Base-by-base conservation (phyloP, 2,113 vertebrate genomes). In the Murina feae region DNA sequence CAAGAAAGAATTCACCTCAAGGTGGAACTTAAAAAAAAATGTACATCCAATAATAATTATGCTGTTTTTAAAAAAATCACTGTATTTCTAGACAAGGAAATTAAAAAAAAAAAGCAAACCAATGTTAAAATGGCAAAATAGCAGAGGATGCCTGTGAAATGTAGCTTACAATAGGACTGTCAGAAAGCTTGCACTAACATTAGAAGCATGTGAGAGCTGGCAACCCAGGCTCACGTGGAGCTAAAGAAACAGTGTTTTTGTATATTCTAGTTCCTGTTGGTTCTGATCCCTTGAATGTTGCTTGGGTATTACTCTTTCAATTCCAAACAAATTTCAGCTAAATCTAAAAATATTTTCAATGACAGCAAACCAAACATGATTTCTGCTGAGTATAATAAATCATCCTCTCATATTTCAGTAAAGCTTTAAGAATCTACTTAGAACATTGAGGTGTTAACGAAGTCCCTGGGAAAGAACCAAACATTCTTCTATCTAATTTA, bases 271-370 rank as follows among this genome's bases (percentile, higher is more conserved):
- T 94, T 97, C 93, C 66, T 95, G 53, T 97, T 97, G 93, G 84
- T 97, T 91, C 91, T 65, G 94, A 94, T 96, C 74, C 91, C 91
- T 96, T 81, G 66, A 89, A 91, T 95, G 93, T 84, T 97, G 76
- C 95, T 95, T 91, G 76, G 86, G 75, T 96, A 96, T 65, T 89
- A 93, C 86, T 44, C 72, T 93, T 84, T 53, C 84, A 81, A 76
- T 92, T 96, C 96, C 95, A 97, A 97, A 97, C 93, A 96, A 87
- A 95, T 94, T 97, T 94, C 89, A 96, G 81, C 91, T 85, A 93
- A 97, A 90, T 90, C 90, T 95, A 93, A 97, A 97, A 96, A 96
- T 97, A 95, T 97, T 97, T 96, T 94, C 89, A 83, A 63, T 66
- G 66, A n/a, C 86, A 72, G 53, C 47, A 96, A 97, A 95, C 53